phyloP scores from a whole-genome alignment of 2,888 invertebrate species.

The Galerucella calmariensis region DNA sequence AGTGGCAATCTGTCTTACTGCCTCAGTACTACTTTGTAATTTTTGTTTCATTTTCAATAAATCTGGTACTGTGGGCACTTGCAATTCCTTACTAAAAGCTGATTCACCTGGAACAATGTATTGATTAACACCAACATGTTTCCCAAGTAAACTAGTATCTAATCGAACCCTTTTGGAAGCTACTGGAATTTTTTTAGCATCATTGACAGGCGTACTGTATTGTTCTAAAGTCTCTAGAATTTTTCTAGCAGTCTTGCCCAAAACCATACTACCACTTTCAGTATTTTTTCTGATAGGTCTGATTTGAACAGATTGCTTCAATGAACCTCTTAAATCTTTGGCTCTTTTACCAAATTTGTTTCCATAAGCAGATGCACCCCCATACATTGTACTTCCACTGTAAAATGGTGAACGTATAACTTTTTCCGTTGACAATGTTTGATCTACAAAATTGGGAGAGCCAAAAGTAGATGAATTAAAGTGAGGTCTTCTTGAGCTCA shows the following conservation, averaged over 20 bases:
- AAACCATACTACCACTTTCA: constrained; percentile 60
- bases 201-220: constrained; percentile 82
- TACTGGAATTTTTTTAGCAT: constrained; percentile 82
- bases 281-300: constrained; percentile 63
- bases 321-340: constrained; percentile 42
- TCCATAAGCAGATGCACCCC: constrained; percentile 75
- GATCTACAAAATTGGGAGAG: constrained; percentile 63
- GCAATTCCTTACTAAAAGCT: constrained; percentile 65
- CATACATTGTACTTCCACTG: constrained; percentile 78
- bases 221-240: constrained; percentile 84
- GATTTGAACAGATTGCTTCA: constrained; percentile 63
- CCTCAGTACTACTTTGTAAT: constrained; percentile 71
- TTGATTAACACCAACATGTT: constrained; percentile 58
- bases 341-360: constrained; percentile 49
- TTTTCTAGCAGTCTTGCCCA: constrained; percentile 80
- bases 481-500: constrained; percentile 67
- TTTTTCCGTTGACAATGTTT: constrained; percentile 63
- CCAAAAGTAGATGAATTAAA: constrained; percentile 66
- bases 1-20: constrained; percentile 72
- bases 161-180: constrained; percentile 56
- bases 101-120: constrained; percentile 53
- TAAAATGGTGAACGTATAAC: constrained; percentile 78
- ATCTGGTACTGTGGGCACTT: constrained; percentile 74
- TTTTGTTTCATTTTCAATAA: constrained; percentile 71
- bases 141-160: constrained; percentile 52